phyloP scores from a whole-genome alignment of 2,888 invertebrate species.

The Aelia acuminata region DNA sequence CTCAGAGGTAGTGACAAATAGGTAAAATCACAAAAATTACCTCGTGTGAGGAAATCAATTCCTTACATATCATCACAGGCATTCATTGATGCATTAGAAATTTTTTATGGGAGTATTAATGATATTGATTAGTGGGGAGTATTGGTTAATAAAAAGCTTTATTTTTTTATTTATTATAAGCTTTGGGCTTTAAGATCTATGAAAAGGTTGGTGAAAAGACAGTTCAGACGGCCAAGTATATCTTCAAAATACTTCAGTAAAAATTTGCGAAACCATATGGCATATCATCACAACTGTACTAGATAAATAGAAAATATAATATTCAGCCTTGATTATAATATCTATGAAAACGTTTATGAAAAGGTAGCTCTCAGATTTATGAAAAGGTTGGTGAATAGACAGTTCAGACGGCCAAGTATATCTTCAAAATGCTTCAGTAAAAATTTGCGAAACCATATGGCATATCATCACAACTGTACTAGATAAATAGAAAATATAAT shows the following conservation, averaged over 20 bases:
- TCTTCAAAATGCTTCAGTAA: not conserved
- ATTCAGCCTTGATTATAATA: no score
- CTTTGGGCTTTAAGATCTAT: no score
- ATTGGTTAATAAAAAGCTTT: no score
- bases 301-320: no score
- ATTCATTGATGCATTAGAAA: not conserved
- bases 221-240: slow-evolving; percentile 40
- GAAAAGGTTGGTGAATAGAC: not conserved
- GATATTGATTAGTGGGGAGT: no score
- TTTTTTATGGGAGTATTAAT: no score
- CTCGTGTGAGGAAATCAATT: slow-evolving; percentile 9
- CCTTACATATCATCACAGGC: not conserved
- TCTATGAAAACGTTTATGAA: no score
- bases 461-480: slow-evolving; percentile 4
- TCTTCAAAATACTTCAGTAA: not conserved
- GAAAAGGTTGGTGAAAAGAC: not conserved
- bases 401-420: slow-evolving; percentile 40
- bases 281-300: slow-evolving; percentile 4
- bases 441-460: slow-evolving; percentile 33
- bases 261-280: slow-evolving; percentile 33
- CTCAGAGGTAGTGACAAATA: slow-evolving; percentile 37
- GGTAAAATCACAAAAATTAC: not conserved
- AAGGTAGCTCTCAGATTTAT: no score
- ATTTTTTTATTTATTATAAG: no score
- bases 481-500: no score